A percentile compares a stretch with the other conserved stretches of the same genome.
Conservation (phyloP, 2,888 invertebrate species). For the Nomada fabriciana region DNA sequence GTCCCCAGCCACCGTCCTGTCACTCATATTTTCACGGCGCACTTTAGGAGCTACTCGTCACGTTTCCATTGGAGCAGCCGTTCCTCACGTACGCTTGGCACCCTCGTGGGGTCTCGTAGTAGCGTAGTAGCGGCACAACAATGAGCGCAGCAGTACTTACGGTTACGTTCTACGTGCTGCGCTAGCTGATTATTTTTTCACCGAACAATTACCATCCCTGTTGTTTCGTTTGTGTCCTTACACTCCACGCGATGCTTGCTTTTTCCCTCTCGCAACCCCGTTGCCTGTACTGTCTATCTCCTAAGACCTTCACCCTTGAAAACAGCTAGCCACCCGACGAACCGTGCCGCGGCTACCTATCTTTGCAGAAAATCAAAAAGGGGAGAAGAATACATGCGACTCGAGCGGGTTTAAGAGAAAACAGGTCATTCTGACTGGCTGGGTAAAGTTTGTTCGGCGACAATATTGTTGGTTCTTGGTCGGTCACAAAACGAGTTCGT, state of each 20-base stretch:
- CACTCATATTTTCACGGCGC: conserved; percentile 54
- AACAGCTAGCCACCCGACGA: conserved; percentile 5
- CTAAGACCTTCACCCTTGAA: conserved; percentile 49
- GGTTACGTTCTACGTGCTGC: conserved; percentile 69
- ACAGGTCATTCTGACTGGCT: conserved; percentile 45
- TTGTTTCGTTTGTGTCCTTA: conserved; percentile 54
- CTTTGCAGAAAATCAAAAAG: conserved; percentile 32
- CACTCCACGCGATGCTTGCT: conserved; percentile 10
- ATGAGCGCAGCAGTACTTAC: conserved; percentile 62
- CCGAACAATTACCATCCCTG: conserved; percentile 76
- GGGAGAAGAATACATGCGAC: neutral
- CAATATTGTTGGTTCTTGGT: conserved; percentile 41
- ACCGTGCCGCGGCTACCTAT: conserved; percentile 24
- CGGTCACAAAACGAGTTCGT: conserved; percentile 12
- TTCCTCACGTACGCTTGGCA: conserved; percentile 59
- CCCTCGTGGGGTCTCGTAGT: conserved; percentile 46
- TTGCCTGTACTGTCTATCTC: neutral
- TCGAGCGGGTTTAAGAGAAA: conserved; percentile 17
- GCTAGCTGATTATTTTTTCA: conserved; percentile 81
- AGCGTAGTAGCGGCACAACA: conserved; percentile 36
- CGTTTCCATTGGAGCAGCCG: conserved; percentile 62
- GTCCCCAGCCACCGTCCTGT: conserved; percentile 20
- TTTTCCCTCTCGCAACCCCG: neutral
- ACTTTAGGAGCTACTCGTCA: conserved; percentile 54
- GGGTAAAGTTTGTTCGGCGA: conserved; percentile 64